Base-by-base conservation (phyloP, 2,113 vertebrate species). In the Plotosus lineatus region DNA sequence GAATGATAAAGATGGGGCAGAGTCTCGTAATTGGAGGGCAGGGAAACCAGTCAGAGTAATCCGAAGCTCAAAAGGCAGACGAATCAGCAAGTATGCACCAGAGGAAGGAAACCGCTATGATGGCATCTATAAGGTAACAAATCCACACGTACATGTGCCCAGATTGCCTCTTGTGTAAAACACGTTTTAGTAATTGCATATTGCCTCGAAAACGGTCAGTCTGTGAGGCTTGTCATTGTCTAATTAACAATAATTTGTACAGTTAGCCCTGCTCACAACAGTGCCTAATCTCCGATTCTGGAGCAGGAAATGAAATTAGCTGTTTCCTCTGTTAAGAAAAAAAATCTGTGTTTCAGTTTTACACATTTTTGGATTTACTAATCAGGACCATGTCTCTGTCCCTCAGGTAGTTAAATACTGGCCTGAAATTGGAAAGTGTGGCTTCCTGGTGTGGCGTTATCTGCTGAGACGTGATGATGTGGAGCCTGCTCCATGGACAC, bases 71-170 rank as follows among this genome's bases (percentile, higher is more conserved):
- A 99, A 99, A 90, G 97, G 98, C 73, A 94, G 97, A 33, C 94
- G 97, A 72, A 98, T 98, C 92, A 99, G 97, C 95, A 99, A 99
- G 87, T 99, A 99, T 5, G 98, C 98, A 78, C 98, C 98, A 0
- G 97, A 99, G 89, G 98, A 99, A 89, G 98, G 98, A 88, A 99
- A 99, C 91, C 95, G 98, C 92, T 99, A 99, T 0, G 98, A 99
- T 87, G 98, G 98, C 60, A 99, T 99, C 91, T 99, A 99, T 90
- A 99, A 99, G 96, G 98, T 98, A 92, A 76, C 85, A 44, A 10
- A 6, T 28, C 65, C 74, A 50, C 28, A 58, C 28, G 15, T 46
- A 73, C 28, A 63, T 12, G 15, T 55, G 42, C 26, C 26, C 4
- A 21, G 15, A 48, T 17, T 72, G 26, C 44, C 15, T 31, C 14